phyloP scores from a whole-genome alignment of 2,797 vertebrate species.

The Sitta carolinensis region DNA sequence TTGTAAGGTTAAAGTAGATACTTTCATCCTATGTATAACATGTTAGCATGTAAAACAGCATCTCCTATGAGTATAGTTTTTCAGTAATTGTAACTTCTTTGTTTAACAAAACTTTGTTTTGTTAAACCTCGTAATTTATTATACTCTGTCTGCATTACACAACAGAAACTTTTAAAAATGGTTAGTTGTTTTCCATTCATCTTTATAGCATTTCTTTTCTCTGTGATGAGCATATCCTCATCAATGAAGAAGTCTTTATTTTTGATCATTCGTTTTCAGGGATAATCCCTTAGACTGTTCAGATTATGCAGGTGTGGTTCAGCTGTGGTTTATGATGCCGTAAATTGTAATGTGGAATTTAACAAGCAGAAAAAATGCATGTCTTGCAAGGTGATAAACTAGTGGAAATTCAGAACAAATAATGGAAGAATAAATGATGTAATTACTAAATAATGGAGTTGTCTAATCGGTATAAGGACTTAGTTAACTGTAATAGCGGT shows the following conservation, averaged over 20 bases:
- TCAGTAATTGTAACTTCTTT: neutral
- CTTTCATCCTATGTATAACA: neutral
- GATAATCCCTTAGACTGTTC: neutral
- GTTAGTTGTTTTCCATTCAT: neutral
- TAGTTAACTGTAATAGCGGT: neutral
- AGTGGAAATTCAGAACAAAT: neutral
- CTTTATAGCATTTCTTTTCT: neutral
- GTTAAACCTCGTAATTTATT: neutral
- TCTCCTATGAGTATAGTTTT: neutral
- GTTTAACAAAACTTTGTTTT: neutral
- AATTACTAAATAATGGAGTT: neutral
- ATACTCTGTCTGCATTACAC: neutral
- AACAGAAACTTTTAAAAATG: neutral
- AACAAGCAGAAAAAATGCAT: neutral
- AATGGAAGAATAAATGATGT: neutral
- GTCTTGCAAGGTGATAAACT: neutral
- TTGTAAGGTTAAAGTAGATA: neutral
- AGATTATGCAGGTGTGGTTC: neutral
- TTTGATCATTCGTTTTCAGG: neutral
- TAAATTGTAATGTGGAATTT: neutral
- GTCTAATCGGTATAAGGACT: neutral
- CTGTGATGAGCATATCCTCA: neutral
- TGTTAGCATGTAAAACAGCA: neutral
- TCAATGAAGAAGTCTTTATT: neutral
- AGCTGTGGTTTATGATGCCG: neutral